Conservation (phyloP, 2,888 invertebrate genomes). For the Nephrotoma guestfalica region DNA sequence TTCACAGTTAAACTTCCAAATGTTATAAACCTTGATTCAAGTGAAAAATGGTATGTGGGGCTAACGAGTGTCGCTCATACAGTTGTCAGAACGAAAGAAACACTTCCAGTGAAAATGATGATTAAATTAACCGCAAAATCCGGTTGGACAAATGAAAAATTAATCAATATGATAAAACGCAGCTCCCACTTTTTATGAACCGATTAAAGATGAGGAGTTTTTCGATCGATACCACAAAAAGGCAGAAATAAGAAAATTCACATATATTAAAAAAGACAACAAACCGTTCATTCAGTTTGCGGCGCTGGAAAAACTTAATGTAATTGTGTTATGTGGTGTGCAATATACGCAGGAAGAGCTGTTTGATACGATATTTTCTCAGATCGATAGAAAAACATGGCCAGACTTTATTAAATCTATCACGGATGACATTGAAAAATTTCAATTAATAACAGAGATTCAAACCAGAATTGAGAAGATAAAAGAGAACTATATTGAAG, state of each 20-base stretch:
- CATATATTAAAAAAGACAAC: background rate
- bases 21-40: background rate
- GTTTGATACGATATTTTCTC: too few relatives aligned
- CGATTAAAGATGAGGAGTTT: background rate
- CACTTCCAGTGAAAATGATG: background rate
- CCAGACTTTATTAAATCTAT: too few relatives aligned
- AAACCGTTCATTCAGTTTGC: background rate
- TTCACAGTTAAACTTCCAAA: too few relatives aligned
- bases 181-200: background rate
- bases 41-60: background rate
- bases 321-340: background rate
- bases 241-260: background rate
- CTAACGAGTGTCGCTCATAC: background rate
- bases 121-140: background rate
- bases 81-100: background rate
- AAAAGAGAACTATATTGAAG: background rate
- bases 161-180: background rate
- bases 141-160: background rate
- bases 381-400: too few relatives aligned
- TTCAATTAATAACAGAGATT: background rate
- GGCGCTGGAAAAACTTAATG: background rate
- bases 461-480: background rate
- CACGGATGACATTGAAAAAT: background rate
- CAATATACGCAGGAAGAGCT: too few relatives aligned
- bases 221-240: background rate